Evolutionary conservation across 2,113 vertebrate species (phyloP).

Genomic region (Saiga tatarica): DNA sequence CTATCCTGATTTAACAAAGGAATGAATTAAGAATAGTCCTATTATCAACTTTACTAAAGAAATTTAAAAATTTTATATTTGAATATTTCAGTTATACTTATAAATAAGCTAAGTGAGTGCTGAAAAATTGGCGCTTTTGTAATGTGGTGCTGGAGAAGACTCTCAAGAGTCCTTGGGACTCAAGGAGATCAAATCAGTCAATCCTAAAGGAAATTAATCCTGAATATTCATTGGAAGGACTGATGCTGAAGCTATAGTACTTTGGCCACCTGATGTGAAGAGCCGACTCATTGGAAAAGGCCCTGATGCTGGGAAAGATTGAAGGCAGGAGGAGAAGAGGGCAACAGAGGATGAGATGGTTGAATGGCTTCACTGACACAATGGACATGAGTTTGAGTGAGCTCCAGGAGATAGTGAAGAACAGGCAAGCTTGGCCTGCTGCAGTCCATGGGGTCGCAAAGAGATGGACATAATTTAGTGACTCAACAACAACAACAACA

Average conservation of each 20-base stretch:
- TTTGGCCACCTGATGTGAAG: not conserved
- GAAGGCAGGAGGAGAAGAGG: not conserved
- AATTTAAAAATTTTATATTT: constrained; percentile 25
- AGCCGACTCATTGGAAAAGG: not conserved
- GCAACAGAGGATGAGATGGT: not conserved
- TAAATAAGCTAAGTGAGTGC: not conserved
- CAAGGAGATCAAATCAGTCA: not conserved
- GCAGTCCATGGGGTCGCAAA: not conserved
- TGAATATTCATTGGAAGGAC: not conserved
- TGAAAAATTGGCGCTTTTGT: not conserved
- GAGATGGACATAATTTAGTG: not conserved
- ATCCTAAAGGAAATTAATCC: not conserved
- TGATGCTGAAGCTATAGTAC: not conserved
- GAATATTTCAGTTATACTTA: not conserved
- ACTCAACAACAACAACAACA: not conserved
- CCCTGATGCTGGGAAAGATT: not conserved
- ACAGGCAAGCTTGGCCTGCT: not conserved
- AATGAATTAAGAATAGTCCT: not conserved
- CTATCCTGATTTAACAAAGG: not conserved
- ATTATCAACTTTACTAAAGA: not conserved
- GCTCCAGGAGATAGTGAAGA: not conserved
- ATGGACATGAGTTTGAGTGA: not conserved
- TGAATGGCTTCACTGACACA: not conserved
- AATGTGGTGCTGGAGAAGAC: not conserved
- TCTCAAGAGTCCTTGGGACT: not conserved